Base-by-base conservation (phyloP, 2,113 vertebrate species). In the Rhodinocichla rosea region DNA sequence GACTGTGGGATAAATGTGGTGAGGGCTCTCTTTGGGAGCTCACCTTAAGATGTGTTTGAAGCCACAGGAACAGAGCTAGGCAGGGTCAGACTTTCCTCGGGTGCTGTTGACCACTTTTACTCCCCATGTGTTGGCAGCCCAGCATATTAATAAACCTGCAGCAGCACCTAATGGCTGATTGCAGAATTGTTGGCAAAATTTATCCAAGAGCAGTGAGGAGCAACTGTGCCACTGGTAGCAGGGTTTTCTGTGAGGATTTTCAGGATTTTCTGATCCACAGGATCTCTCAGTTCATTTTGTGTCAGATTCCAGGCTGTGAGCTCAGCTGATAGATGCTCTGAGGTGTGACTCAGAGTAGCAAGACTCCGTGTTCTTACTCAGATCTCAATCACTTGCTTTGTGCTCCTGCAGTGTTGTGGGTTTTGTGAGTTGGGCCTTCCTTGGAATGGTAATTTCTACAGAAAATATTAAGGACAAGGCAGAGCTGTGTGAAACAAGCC, bases 131-230 rank as follows among this genome's bases (percentile, higher is more conserved):
- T 4, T 30, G 57, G 35, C 67, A 27, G 55, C 35, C 35, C 19
- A 39, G 59, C 10, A 2, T 14, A 78, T 95, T 94, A 59, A 87
- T 91, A 90, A 95, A 62, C 78, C 95, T 94, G 76, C 86, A 97
- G 96, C 96, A 95, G 84, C 97, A 96, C 90, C 97, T 96, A 97
- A 95, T 85, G 97, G 96, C 93, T 87, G 83, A 24, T 44, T 59
- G 39, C 56, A 94, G 95, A 97, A 97, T 86, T 0, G 67, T 80
- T 49, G 79, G 71, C n/a, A 75, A 42, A 44, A 74, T 73, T 37
- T 28, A 47, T 22, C 13, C 4, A 52, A 70, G 40, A 65, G 47
- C 45, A 37, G 35, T 16, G 64, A 71, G 52, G 15, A 53, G 14
- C 27, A 62, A 7, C 67, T 24, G 16, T 76, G 10, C 35, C 16